Evolutionary conservation across 2,888 invertebrate species (phyloP), one percentile per base, ranked within the genome.

Genomic region (Sialis lutaria): DNA sequence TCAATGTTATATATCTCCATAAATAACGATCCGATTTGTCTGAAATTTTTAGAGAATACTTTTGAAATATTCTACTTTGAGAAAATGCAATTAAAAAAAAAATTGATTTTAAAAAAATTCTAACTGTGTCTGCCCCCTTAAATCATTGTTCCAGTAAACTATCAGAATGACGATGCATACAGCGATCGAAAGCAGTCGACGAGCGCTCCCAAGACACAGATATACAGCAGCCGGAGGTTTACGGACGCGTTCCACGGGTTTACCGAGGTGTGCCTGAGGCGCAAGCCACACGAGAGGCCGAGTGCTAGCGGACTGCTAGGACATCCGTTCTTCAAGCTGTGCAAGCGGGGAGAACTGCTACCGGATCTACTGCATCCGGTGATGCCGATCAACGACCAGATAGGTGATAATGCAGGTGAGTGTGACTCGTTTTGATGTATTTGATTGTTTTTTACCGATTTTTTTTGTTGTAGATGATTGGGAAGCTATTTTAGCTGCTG

Each of bases 261-360:
- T 56, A 75, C 80, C 46, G 82, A 83, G 54, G 62, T 78, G 50
- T 81, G 86, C 57, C 64, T 87, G 54, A 77, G 79, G 56, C 72
- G 75, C 51, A 79, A 81, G 50, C 76, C 83, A 0, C 66, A 68
- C n/a, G 70, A 74, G 58, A 69, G 88, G 44, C 86, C 87, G 43
- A 70, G 76, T 6, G 77, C 83, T 3, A 65, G 69, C 1, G 81
- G 85, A 57, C 65, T 89, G 43, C 63, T 85, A 50, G 72, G 68
- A 45, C 86, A 90, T 61, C 68, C 75, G 50, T 79, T 87, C 69
- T 82, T 90, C 61, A 88, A 86, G 62, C 80, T 82, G 57, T 72
- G 76, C 53, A 68, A 74, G 49, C 76, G 70, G 60, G 67, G 72
- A 33, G 70, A 73, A 57, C 72, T 72, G 53, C 58, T 84, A 50